phyloP scores from a whole-genome alignment of 2,888 invertebrate genomes.

The Sminthurinus aureus region DNA sequence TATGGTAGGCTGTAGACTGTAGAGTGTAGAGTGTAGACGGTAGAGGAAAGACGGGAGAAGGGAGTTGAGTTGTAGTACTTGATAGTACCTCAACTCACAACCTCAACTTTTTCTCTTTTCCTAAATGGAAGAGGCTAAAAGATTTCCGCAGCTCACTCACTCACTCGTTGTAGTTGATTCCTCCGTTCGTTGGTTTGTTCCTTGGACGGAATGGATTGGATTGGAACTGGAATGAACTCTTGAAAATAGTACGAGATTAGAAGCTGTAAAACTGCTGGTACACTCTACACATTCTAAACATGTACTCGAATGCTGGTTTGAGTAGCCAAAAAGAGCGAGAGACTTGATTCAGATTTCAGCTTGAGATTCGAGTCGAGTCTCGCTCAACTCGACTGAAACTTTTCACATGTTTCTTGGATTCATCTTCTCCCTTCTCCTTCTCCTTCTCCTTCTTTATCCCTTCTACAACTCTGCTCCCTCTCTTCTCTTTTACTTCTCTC shows the following conservation, averaged over 20 bases:
- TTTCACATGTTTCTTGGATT: constrained; percentile 49
- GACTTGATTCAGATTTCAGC: constrained; percentile 47
- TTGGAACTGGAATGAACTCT: constrained; percentile 43
- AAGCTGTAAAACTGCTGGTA: constrained; percentile 41
- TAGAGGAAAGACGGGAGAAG: too few relatives aligned
- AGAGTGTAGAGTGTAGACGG: too few relatives aligned
- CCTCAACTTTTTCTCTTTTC: constrained; percentile 7
- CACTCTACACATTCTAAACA: too few relatives aligned
- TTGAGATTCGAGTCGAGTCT: constrained; percentile 53
- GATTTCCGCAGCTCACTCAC: constrained; percentile 35
- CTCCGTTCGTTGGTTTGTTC: constrained; percentile 33
- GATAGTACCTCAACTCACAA: constrained; percentile 29
- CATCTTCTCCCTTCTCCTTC: constrained; percentile 18
- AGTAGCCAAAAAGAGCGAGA: constrained; percentile 35
- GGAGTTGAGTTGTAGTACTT: constrained; percentile 10
- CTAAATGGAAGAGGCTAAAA: constrained; percentile 42
- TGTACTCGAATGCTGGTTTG: constrained; percentile 5
- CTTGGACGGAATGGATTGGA: constrained; percentile 21
- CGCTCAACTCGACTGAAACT: constrained; percentile 51
- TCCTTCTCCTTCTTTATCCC: not conserved
- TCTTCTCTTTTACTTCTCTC: constrained; percentile 11
- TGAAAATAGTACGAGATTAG: constrained; percentile 47
- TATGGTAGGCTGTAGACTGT: too few relatives aligned
- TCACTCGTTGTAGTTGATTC: constrained; percentile 25
- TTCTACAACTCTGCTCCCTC: constrained; percentile 17